These are phyloP conservation scores for Alosa alosa DNA, from an alignment of 2,113 vertebrate genomes.

Conservation along the genomic window DNA sequence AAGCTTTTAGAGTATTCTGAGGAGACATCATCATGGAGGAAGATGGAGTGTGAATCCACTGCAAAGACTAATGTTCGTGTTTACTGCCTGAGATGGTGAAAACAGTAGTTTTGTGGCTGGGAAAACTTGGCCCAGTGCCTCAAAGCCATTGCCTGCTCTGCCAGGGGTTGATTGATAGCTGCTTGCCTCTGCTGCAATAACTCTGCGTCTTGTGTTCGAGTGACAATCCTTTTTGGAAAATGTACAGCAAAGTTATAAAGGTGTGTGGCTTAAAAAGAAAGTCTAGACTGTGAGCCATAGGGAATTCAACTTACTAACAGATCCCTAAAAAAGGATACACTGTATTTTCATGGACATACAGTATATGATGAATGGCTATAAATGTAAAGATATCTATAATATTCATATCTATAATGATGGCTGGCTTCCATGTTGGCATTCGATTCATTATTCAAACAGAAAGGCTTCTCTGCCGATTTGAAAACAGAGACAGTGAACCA, in stretches of 20 bases:
- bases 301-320: not conserved
- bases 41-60: slow-evolving; percentile 9
- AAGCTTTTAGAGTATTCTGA: not conserved
- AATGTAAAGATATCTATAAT: not conserved
- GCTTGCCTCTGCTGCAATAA: not conserved
- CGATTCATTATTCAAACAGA: not conserved
- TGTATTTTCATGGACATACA: not conserved
- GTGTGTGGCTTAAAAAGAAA: not conserved
- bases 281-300: not conserved
- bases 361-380: not conserved
- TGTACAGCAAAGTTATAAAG: not conserved
- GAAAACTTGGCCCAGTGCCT: not conserved
- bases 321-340: not conserved
- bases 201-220: not conserved
- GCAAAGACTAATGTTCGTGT: slow-evolving; percentile 5
- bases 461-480: not conserved
- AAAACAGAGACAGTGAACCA: not conserved
- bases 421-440: not conserved
- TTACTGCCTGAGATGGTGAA: not conserved
- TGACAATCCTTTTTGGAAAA: not conserved
- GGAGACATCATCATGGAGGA: not conserved
- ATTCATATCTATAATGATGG: not conserved
- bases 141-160: not conserved
- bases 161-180: not conserved
- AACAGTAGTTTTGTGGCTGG: slow-evolving; percentile 5